A percentile compares a stretch with the other conserved stretches of the same genome.
These are phyloP conservation scores for Megamerina dolium DNA, from an alignment of 2,888 invertebrate species.

Conservation along the genomic window DNA sequence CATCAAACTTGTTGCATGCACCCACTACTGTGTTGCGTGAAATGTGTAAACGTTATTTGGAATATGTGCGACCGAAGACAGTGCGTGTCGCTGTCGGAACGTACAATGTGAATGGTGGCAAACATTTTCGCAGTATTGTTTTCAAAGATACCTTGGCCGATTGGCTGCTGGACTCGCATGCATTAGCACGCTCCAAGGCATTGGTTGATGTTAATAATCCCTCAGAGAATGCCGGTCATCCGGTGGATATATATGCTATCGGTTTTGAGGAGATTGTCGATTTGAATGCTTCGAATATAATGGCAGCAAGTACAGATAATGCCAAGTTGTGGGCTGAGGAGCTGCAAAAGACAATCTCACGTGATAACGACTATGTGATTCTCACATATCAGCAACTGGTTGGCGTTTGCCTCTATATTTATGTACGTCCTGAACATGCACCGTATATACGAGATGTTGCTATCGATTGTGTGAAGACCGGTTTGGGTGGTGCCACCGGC, in stretches of 20 bases:
- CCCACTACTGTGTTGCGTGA: constrained; percentile 77
- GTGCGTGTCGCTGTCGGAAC: constrained; percentile 87
- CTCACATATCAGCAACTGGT: constrained; percentile 93
- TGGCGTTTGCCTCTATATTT: constrained; percentile 95
- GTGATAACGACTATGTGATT: constrained; percentile 80
- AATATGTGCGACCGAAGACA: constrained; percentile 57
- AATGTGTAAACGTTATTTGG: constrained; percentile 76
- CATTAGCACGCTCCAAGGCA: constrained; percentile 51
- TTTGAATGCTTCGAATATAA: constrained; percentile 95
- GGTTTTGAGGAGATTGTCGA: constrained; percentile 99
- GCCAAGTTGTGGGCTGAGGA: constrained; percentile 92
- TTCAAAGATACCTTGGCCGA: constrained; percentile 85
- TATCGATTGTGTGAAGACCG: constrained; percentile 95
- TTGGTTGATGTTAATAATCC: constrained; percentile 51
- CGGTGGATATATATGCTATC: constrained; percentile 92
- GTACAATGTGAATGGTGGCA: constrained; percentile 99
- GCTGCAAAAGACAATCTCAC: constrained; percentile 81
- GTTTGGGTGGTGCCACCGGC: constrained; percentile 91
- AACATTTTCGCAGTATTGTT: constrained; percentile 93
- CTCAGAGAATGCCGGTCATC: constrained; percentile 42
- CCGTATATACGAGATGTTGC: constrained; percentile 89
- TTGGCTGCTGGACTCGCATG: constrained; percentile 83
- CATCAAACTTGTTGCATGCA: constrained; percentile 79
- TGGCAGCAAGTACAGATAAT: constrained; percentile 89
- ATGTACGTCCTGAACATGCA: constrained; percentile 82